A percentile compares a stretch with the other conserved stretches of the same genome.
These are phyloP conservation scores for Palythoa grandis DNA, from an alignment of 92 coral and sea anemone species.

Conservation along the genomic window DNA sequence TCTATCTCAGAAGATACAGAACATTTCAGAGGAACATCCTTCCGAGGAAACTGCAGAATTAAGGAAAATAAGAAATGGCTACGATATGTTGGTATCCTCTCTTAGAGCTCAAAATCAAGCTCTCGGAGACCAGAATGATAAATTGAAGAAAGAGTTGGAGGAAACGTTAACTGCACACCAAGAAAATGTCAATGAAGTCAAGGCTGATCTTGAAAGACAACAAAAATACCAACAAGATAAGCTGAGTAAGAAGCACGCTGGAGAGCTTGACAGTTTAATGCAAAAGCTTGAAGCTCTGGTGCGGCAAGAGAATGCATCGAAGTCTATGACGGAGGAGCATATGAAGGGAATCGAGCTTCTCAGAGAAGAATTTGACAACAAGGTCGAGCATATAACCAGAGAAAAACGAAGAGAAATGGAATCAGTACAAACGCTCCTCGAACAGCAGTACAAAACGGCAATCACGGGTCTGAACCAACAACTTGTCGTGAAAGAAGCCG, in stretches of 20 bases:
- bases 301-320: conserved; percentile 78
- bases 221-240: conserved; percentile 65
- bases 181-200: conserved; percentile 62
- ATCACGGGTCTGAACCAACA: conserved; percentile 61
- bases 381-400: conserved; percentile 67
- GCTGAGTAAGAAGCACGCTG: conserved; percentile 71
- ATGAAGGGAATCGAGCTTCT: conserved; percentile 78
- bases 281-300: conserved; percentile 75
- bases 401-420: conserved; percentile 79
- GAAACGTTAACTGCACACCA: conserved; percentile 54
- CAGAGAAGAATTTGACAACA: conserved; percentile 73
- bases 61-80: conserved; percentile 45
- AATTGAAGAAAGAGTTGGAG: conserved; percentile 62
- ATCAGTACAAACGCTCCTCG: conserved; percentile 55
- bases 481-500: conserved; percentile 58
- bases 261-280: conserved; percentile 72
- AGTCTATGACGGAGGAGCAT: conserved; percentile 80
- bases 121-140: conserved; percentile 61
- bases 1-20: conserved; percentile 52
- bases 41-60: conserved; percentile 30
- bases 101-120: conserved; percentile 70
- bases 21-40: conserved; percentile 44
- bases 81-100: conserved; percentile 64
- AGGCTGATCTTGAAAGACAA: conserved; percentile 69
- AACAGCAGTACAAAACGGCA: conserved; percentile 58